Evolutionary conservation across 2,888 invertebrate genomes (phyloP), one percentile per base, ranked within the genome.

Genomic region (Elegia similella): DNA sequence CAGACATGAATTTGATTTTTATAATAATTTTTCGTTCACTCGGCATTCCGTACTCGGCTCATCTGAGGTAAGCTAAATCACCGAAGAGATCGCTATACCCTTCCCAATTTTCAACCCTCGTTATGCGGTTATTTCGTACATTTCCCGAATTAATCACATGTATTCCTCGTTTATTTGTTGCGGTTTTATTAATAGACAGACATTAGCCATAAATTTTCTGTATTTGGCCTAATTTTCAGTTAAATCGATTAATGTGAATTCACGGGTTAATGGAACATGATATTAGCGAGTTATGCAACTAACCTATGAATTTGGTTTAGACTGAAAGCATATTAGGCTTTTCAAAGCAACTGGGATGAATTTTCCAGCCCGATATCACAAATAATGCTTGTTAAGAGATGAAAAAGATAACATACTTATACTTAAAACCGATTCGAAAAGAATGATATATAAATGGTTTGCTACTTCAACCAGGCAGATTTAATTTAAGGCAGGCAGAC

Each of bases 151-250:
- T 52, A 38, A 54, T 54, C 43, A 44, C 43, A 8, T 23, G 13
- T 23, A 42, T 29, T 44, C 7, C 23, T 13, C 53, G 43, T 54
- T 53, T 53, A 54, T 30, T 12, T 54, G 30, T 54, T 54, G 53
- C 43, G 53, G 53, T 54, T 54, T 54, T 54, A 43, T 43, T 54
- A 54, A 54, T 32, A 44, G 43, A 43, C 53, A 13, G 23, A 52
- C 42, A 43, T 58, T 47, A 42, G 42, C 46, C 15, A 30, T 47
- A 54, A 54, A 50, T 30, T 30, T 15, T 30, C 32, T 46, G 17
- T 17, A 48, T 44, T 34, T 43, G 32, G 16, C 17, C 23, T 38
- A 34, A 53, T 54, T 43, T 29, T 42, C 2, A 44, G 56, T 16
- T 56, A 48, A 47, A n/a, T 47, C 17, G 34, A 48, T 56, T 42